Base-by-base conservation (phyloP, 2,113 vertebrate species). In the Salvelinus namaycush region DNA sequence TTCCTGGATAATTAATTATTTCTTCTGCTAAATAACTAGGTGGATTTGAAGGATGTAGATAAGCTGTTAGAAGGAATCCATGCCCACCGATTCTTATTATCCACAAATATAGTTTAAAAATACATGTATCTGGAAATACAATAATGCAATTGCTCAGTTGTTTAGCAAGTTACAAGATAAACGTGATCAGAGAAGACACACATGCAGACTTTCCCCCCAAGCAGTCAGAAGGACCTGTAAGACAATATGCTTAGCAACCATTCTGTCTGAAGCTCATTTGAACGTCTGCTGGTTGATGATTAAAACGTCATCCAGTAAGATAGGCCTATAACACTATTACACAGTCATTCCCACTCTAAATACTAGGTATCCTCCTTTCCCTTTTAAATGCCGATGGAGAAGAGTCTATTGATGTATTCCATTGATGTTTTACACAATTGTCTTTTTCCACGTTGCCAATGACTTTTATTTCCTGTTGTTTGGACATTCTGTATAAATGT, bases 1-100 rank as follows among this genome's bases (percentile, higher is more conserved):
- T 87, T 89, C 59, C 48, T 79, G 68, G 72, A 70, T 71, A 77
- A 79, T 69, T 84, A 70, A 80, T 86, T 80, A 78, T 81, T 72
- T 64, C 72, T 76, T 59, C 72, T 74, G 59, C 26, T n/a, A 48
- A 59, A 83, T 72, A 74, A 69, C 77, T 80, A 76, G 75, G 34
- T 26, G 24, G 68, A 68, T 77, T 27, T 44, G 20, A 57, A 26
- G 7, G 14, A 31, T 16, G 8, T 44, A 22, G 76, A 51, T 77
- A 84, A 54, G 72, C 70, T 81, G 83, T 54, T 76, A 68, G 14
- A 59, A 74, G 60, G 82, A 75, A 44, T 11, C 39, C 7, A 44
- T 11, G 80, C 79, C 81, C 80, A 71, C 3, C 6, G 8, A 62
- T 62, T 22, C 2, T n/a, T 62, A 18, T 22, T 44, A 62, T 62